phyloP scores from a whole-genome alignment of 2,797 vertebrate species.

The Lacerta bilineata region DNA sequence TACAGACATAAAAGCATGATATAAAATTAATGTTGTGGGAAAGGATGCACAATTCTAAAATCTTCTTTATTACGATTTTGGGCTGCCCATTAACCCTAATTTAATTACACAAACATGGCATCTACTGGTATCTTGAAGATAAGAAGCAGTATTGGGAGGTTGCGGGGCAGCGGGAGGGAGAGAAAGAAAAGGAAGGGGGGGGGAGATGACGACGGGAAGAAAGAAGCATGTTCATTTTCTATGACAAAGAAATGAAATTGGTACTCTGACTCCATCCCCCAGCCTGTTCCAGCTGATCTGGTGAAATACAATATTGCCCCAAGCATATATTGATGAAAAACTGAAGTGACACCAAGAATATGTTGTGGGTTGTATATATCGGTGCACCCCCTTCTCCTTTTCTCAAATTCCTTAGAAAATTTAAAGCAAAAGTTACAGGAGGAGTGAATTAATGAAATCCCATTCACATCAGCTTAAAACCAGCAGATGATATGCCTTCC shows the following conservation, averaged over 20 bases:
- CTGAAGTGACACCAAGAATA: slow-evolving; percentile 31
- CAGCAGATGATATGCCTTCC: not conserved
- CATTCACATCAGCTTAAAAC: not conserved
- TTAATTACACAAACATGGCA: slow-evolving; percentile 15
- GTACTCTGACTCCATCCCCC: not conserved
- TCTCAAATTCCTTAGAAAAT: slow-evolving; percentile 14
- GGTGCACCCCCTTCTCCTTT: not conserved
- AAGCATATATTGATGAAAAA: slow-evolving; percentile 51
- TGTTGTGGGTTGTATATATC: slow-evolving; percentile 12
- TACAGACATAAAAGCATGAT: slow-evolving; percentile 13
- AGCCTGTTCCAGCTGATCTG: slow-evolving; percentile 30
- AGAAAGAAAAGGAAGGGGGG: not conserved
- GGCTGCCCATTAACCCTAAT: slow-evolving; percentile 35
- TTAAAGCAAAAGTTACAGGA: slow-evolving; percentile 33
- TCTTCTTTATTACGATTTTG: not conserved
- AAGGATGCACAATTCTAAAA: slow-evolving; percentile 3
- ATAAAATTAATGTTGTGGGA: slow-evolving; percentile 30
- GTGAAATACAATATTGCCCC: slow-evolving; percentile 24
- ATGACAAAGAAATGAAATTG: slow-evolving; percentile 41
- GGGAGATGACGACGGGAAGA: not conserved
- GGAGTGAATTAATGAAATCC: not conserved
- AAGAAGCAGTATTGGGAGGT: slow-evolving; percentile 8
- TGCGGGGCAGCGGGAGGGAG: not conserved
- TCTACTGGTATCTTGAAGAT: slow-evolving; percentile 17
- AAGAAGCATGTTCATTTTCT: slow-evolving; percentile 27